phyloP scores from a whole-genome alignment of 2,113 vertebrate species.

The Myxocyprinus asiaticus region DNA sequence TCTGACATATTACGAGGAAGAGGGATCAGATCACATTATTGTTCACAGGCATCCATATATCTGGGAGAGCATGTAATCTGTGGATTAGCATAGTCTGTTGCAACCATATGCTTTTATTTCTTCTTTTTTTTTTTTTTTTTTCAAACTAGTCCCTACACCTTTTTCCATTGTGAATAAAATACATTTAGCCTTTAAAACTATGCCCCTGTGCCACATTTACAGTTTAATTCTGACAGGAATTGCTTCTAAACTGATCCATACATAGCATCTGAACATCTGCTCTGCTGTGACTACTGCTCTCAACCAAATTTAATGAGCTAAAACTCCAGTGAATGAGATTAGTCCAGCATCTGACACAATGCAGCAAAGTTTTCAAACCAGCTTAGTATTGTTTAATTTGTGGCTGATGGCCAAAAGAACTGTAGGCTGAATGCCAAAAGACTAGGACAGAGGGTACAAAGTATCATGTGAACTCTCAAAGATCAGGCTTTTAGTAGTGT shows the following conservation, averaged over 20 bases:
- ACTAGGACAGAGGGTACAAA: conserved; percentile 7
- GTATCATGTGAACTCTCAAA: conserved; percentile 33
- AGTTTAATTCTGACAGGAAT: neutral
- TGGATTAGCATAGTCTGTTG: neutral
- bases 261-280: neutral
- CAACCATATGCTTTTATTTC: neutral
- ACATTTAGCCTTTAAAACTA: neutral
- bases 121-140: neutral
- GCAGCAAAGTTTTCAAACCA: conserved; percentile 22
- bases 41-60: neutral
- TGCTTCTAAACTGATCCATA: neutral
- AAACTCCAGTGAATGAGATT: neutral
- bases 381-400: conserved; percentile 29
- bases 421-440: conserved; percentile 36
- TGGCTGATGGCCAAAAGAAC: conserved; percentile 20
- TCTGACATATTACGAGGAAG: neutral
- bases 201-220: no score
- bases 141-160: neutral
- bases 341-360: conserved; percentile 13
- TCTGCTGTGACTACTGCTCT: neutral
- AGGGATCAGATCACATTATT: conserved; percentile 5
- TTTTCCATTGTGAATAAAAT: neutral
- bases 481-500: conserved; percentile 13
- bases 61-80: neutral
- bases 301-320: no score